Percentiles rank a stretch among this genome's conserved stretches.
phyloP scores from a whole-genome alignment of 2,797 vertebrate species.

The Chloroceryle amazona region DNA sequence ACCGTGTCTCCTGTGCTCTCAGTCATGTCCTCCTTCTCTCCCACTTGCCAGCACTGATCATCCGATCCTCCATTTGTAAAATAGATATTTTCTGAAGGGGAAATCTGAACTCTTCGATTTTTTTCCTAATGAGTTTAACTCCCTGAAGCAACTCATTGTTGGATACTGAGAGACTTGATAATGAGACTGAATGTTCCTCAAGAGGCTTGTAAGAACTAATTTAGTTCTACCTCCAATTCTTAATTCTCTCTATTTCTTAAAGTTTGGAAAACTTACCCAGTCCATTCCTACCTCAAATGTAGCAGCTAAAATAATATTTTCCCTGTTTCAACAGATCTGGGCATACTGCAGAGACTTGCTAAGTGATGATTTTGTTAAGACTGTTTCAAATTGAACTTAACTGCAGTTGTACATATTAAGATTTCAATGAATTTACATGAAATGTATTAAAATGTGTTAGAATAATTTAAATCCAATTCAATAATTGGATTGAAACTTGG shows the following conservation, averaged over 20 bases:
- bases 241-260: background rate
- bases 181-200: background rate
- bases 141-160: background rate
- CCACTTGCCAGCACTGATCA: background rate
- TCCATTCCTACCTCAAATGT: background rate
- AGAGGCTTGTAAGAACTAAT: background rate
- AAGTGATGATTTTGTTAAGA: background rate
- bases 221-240: background rate
- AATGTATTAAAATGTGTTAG: background rate
- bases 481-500: background rate
- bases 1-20: background rate
- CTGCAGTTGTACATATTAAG: background rate
- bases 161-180: background rate
- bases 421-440: background rate
- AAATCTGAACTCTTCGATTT: background rate
- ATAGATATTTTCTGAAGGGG: background rate
- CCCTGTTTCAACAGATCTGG: background rate
- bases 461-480: background rate
- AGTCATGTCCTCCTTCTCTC: background rate
- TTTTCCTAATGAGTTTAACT: slow-evolving; percentile 22
- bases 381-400: background rate
- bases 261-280: background rate
- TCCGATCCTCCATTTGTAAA: background rate
- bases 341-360: background rate
- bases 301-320: background rate